Evolutionary conservation across 2,888 invertebrate genomes (phyloP), one percentile per base, ranked within the genome.

Genomic region (Agrotis segetum): DNA sequence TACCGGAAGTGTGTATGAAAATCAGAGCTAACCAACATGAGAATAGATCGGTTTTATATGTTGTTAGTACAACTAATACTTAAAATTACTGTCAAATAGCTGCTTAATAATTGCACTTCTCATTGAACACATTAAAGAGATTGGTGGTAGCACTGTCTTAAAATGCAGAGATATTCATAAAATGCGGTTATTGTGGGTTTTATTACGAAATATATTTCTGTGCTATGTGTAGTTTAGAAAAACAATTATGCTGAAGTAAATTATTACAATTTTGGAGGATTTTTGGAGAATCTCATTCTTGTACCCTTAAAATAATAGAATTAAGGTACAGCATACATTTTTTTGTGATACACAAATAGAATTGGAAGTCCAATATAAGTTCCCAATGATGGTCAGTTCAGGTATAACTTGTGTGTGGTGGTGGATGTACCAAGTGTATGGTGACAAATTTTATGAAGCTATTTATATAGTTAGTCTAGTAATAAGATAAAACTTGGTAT

Each of bases 51-150:
- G 60, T 24, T 24, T 47, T 47, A 19, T 9, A 44, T 11, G 13
- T n/a, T 49, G 62, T 63, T 50, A 65, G 60, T 81, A 81, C 60
- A 76, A 77, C 62, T 67, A 67, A 77, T 40, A 77, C 58, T 67
- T 79, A 78, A 63, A 82, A 77, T 77, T 80, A 70, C 66, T 78
- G 59, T 59, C 73, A 79, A 77, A 67, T 79, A 79, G 73, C 79
- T 79, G 79, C 82, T 58, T 59, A 78, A 68, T 77, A 79, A 82
- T 73, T 67, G 72, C 79, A 82, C 79, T 78, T 67, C 58, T 49
- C 56, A 49, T 66, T 79, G 79, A 79, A 79, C 79, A 82, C 79
- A 82, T 78, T 71, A 52, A 29, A 72, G 58, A 72, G 59, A 40
- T 66, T 66, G 79, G 79, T 78, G 79, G 82, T 70, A 81, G 76